Conservation (phyloP, 1,140 invertebrate genomes). For the Ceratina japonica region DNA sequence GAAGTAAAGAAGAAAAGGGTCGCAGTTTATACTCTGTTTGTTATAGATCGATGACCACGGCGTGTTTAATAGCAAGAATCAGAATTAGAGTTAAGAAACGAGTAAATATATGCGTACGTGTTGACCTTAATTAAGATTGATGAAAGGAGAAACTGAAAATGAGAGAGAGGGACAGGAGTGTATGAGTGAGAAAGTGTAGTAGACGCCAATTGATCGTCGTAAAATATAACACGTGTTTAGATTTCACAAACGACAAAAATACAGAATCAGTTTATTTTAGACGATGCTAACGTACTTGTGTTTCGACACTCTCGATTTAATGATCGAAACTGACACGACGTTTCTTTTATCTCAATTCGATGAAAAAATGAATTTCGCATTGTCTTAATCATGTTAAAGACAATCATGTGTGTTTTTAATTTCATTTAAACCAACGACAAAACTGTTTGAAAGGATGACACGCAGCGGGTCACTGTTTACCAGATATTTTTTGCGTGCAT, state of each 20-base stretch:
- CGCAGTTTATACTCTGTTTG: slow-evolving; percentile 63
- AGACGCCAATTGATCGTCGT: slow-evolving; percentile 48
- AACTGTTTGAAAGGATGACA: neutral
- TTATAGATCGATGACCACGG: slow-evolving; percentile 60
- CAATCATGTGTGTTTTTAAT: slow-evolving; percentile 32
- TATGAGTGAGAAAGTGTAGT: slow-evolving; percentile 15
- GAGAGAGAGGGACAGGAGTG: slow-evolving; percentile 36
- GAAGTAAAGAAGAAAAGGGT: slow-evolving; percentile 65
- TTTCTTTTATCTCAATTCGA: neutral
- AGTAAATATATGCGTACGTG: slow-evolving; percentile 9
- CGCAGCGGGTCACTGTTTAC: neutral
- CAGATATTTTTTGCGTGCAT: neutral
- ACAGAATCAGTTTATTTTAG: slow-evolving; percentile 32
- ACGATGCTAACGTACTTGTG: slow-evolving; percentile 25
- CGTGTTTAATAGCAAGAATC: slow-evolving; percentile 56
- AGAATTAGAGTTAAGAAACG: slow-evolving; percentile 43
- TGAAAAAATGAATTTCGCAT: slow-evolving; percentile 20
- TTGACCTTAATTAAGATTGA: slow-evolving; percentile 40
- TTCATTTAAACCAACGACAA: slow-evolving; percentile 16
- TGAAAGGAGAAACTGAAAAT: slow-evolving; percentile 14
- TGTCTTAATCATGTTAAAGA: slow-evolving; percentile 20
- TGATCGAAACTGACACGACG: neutral
- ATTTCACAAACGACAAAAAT: too few relatives aligned
- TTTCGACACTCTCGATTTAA: neutral
- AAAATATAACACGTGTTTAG: slow-evolving; percentile 23